phyloP scores from a whole-genome alignment of 2,113 vertebrate species.

The Parus major region DNA sequence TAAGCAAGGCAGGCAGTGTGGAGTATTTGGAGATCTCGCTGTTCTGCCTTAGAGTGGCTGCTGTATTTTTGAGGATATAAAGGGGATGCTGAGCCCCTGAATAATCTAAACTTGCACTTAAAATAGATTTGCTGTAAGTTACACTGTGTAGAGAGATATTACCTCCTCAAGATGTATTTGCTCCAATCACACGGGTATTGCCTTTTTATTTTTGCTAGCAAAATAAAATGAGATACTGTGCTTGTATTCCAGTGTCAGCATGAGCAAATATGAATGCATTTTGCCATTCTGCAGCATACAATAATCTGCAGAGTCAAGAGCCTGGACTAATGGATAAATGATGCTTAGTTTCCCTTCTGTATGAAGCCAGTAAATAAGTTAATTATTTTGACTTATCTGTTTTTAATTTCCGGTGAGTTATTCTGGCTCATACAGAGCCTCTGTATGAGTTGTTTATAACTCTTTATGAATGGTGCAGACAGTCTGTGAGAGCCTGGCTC shows the following conservation, averaged over 20 bases:
- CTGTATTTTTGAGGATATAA: not conserved
- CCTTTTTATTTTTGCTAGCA: not conserved
- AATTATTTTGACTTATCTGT: not conserved
- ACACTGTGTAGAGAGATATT: not conserved
- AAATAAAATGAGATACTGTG: not conserved
- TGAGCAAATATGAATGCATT: not conserved
- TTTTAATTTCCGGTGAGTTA: conserved; percentile 8
- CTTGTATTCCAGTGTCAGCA: not conserved
- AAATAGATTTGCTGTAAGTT: not conserved
- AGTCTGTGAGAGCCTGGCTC: conserved; percentile 18
- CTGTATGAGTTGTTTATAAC: conserved; percentile 24
- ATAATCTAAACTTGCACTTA: not conserved
- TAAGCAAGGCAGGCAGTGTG: not conserved
- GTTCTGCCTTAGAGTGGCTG: not conserved
- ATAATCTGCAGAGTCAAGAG: not conserved
- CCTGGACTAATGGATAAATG: not conserved
- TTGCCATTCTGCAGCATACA: not conserved
- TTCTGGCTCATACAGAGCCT: not conserved
- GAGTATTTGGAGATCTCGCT: not conserved
- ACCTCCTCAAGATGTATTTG: not conserved
- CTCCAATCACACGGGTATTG: not conserved
- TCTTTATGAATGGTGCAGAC: conserved; percentile 8
- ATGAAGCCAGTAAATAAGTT: not conserved
- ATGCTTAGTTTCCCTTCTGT: not conserved
- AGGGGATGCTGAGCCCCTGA: not conserved